A percentile compares a stretch with the other conserved stretches of the same genome.
Evolutionary conservation across 1,140 invertebrate species (phyloP).

Genomic region (Heliconius hermathena): DNA sequence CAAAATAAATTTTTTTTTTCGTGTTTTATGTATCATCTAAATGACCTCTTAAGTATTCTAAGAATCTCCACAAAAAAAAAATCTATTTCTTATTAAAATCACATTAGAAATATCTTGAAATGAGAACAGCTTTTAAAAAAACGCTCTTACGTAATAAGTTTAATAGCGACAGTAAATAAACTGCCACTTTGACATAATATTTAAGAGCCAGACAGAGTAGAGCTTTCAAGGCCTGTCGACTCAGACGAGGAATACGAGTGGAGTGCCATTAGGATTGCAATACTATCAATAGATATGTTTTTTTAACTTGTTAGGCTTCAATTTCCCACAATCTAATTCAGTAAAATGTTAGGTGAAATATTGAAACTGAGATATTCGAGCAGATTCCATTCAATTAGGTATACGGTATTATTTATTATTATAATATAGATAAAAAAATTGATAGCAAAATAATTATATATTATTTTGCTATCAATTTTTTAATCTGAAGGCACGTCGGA

Average conservation of each 20-base stretch:
- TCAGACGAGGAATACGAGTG: neutral
- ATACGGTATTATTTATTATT: no score
- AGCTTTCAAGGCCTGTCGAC: slow-evolving; percentile 10
- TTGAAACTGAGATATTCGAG: no score
- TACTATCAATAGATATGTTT: neutral
- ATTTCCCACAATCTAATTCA: neutral
- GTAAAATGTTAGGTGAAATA: no score
- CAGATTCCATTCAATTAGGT: no score
- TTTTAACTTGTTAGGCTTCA: neutral
- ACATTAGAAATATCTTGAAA: neutral
- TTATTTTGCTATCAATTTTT: no score
- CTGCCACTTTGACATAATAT: slow-evolving; percentile 3
- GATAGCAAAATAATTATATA: no score
- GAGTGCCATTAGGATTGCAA: slow-evolving; percentile 8
- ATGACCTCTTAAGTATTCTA: no score
- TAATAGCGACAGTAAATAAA: neutral
- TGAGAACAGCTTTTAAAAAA: neutral
- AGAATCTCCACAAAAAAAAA: no score
- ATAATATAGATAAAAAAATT: no score
- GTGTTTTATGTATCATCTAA: no score
- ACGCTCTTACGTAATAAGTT: neutral
- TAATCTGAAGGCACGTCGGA: no score
- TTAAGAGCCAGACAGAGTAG: neutral
- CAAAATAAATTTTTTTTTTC: no score
- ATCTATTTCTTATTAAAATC: neutral